Evolutionary conservation across 2,113 vertebrate genomes (phyloP).

Genomic region (Erythrolamprus reginae): DNA sequence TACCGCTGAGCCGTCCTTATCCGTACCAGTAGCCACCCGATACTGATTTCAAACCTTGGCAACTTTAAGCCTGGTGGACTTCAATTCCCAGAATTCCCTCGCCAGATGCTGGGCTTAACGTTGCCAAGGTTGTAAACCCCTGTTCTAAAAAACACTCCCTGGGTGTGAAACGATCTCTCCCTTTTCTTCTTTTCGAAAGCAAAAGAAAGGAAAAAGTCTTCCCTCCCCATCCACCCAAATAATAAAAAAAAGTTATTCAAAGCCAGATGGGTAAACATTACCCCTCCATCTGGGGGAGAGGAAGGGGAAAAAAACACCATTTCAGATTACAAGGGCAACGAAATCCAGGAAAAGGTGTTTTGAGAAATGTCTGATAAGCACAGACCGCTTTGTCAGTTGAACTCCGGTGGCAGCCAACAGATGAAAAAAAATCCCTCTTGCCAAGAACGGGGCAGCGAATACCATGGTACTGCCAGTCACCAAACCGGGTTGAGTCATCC

Average conservation of each 20-base stretch:
- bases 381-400: background rate
- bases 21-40: no score
- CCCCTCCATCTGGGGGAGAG: background rate
- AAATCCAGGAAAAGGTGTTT: background rate
- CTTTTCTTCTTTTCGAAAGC: background rate
- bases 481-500: background rate
- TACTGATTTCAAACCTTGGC: no score
- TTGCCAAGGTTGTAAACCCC: no score
- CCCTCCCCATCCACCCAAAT: no score
- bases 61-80: no score
- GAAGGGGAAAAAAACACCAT: background rate
- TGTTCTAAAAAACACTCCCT: no score
- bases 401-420: background rate
- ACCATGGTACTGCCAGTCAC: conserved; percentile 19
- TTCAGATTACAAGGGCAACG: background rate
- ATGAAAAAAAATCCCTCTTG: background rate
- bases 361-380: background rate
- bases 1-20: no score
- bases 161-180: background rate
- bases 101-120: no score
- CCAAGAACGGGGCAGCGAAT: background rate
- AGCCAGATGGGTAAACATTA: background rate
- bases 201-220: background rate
- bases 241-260: background rate
- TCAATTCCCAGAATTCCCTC: no score